A percentile compares a stretch with the other conserved stretches of the same genome.
Evolutionary conservation across 2,888 invertebrate species (phyloP).

Genomic region (Coronaproctus castanopsis): DNA sequence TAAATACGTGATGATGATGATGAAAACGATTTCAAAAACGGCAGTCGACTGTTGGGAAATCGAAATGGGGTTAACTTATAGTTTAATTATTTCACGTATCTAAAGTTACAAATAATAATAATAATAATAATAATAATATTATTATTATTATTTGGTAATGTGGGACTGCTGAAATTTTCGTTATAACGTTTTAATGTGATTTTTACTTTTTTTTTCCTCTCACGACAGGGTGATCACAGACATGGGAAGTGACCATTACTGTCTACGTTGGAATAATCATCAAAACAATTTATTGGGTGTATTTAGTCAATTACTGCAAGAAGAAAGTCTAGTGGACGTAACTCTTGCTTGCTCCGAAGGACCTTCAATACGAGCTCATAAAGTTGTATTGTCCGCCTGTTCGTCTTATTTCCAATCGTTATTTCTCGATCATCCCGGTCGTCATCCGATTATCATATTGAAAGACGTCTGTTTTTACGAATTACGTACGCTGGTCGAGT

Average conservation of each 20-base stretch:
- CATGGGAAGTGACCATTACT: slow-evolving; percentile 97
- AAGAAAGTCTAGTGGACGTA: slow-evolving; percentile 89
- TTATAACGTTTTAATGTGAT: no score
- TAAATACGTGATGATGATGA: no score
- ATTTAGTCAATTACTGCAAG: slow-evolving; percentile 87
- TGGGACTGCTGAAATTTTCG: no score
- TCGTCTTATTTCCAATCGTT: slow-evolving; percentile 85
- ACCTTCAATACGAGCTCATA: slow-evolving; percentile 83
- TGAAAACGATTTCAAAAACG: no score
- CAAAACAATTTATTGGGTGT: slow-evolving; percentile 93
- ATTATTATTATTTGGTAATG: no score
- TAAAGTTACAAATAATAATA: no score
- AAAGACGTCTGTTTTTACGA: slow-evolving; percentile 84
- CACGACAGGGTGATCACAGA: slow-evolving; percentile 31
- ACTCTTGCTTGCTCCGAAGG: slow-evolving; percentile 92
- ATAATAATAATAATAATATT: no score
- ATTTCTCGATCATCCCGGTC: slow-evolving; percentile 79
- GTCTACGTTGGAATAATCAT: slow-evolving; percentile 98
- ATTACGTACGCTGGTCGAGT: slow-evolving; percentile 76
- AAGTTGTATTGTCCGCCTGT: slow-evolving; percentile 86
- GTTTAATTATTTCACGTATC: no score
- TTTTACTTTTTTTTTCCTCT: no score
- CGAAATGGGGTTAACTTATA: no score
- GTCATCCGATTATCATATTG: slow-evolving; percentile 81
- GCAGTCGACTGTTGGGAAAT: no score